Base-by-base conservation (phyloP, 1,140 invertebrate genomes). In the Rhopalosiphum padi region DNA sequence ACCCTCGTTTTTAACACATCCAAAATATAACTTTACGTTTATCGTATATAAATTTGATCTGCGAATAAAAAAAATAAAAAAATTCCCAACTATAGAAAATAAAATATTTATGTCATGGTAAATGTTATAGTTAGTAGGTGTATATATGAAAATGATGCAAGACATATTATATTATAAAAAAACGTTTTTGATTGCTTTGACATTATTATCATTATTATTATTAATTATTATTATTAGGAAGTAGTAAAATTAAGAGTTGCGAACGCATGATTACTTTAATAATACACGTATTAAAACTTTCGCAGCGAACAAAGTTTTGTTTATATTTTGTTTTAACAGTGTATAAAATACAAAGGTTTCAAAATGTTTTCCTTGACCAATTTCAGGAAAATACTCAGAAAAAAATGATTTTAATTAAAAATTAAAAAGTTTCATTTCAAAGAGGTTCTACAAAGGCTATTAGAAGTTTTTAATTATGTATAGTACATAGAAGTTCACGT, bases 391-490 rank as follows among this genome's bases (percentile, higher is more conserved):
- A 22, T 53, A 89, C 48, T 53, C 8, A 0, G 48, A 37, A 37
- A 41, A 41, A 89, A 89, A 89, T 89, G 37, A 37, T 53, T 37
- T 53, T 89, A 89, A 89, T 89, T 53, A n/a, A 89, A 89, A 89
- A 89, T 53, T 37, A n/a, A 53, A 89, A 51, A 89, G 35, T 37
- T 53, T 53, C 51, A n/a, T n/a, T 89, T 53, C n/a, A 37, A 89
- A 89, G 35, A 48, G 21, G 7, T 53, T 37, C 51, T 18, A 30
- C n/a, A 53, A 89, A 53, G 22, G 23, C 35, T 48, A 53, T n/a
- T 18, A 53, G 22, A 53, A 48, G 48, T 89, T 89, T 89, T 89
- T 89, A 53, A 53, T 89, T 48, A 51, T 53, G 48, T 35, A 46
- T n/a, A 22, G 15, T 51, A 21, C 46, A 51, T 35, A 35, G 6